phyloP scores from a whole-genome alignment of 2,113 vertebrate species.

The Tetrao urogallus region DNA sequence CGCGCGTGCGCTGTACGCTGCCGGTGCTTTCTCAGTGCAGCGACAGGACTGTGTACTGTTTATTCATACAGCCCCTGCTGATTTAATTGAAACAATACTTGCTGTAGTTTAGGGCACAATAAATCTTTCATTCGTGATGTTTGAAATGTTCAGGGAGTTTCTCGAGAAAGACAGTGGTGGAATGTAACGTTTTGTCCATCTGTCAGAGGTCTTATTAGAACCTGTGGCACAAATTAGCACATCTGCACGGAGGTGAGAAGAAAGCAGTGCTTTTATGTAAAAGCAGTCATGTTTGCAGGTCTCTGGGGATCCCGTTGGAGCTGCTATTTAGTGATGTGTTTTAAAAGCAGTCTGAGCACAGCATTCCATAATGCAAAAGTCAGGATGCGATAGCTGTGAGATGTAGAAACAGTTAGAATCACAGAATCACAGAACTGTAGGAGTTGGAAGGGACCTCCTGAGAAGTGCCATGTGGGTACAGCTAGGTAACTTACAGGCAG shows the following conservation, averaged over 20 bases:
- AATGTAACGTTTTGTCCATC: neutral
- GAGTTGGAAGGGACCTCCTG: too few relatives aligned
- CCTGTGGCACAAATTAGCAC: neutral
- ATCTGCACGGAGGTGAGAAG: neutral
- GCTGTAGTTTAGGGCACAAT: neutral
- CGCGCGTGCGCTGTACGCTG: neutral
- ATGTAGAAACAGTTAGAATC: neutral
- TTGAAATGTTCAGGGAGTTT: neutral
- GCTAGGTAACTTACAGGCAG: neutral
- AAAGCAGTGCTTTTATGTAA: neutral
- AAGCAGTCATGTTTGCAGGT: neutral
- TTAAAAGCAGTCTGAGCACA: neutral
- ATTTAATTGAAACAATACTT: neutral
- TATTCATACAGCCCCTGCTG: neutral
- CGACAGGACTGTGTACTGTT: neutral
- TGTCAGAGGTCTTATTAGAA: neutral
- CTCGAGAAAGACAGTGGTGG: neutral
- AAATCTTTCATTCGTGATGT: neutral
- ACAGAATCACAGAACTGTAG: too few relatives aligned
- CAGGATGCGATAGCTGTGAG: neutral
- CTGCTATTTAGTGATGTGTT: neutral
- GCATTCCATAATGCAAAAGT: neutral
- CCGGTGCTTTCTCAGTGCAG: rapidly evolving
- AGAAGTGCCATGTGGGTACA: neutral
- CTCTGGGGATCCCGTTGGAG: neutral